Base-by-base conservation (phyloP, 2,888 invertebrate genomes). In the Leptopilina syphax region DNA sequence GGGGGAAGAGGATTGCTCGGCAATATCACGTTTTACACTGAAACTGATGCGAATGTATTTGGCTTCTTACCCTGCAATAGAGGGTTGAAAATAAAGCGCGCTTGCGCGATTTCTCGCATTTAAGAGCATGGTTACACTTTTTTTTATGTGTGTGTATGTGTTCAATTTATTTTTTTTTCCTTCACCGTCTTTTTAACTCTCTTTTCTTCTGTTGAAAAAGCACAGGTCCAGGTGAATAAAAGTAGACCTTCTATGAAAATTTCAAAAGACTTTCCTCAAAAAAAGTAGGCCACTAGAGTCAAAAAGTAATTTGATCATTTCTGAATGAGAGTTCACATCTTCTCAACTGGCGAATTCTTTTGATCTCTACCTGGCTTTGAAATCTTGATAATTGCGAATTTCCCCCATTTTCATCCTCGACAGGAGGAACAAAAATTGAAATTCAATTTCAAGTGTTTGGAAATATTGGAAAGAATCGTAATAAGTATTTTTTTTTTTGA, bases 21-120 rank as follows among this genome's bases (percentile, higher is more conserved):
- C 80, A 85, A 83, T 82, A 79, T 87, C 88, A 83, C 87, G 85
- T 86, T 88, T 84, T 86, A 83, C 82, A 83, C 85, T 82, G 84
- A 78, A 34, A 88, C 88, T 88, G 86, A 87, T 77, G 78, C 81
- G 80, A 79, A 77, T 83, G 82, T 81, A 82, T 87, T 84, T 82
- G 86, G 86, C 84, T 87, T 87, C 85, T 83, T 84, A 84, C 85
- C 85, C 87, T 83, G 65, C 80, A 78, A 77, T 79, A 76, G 80
- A 82, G 79, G 78, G 79, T 83, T 81, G 78, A 67, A 76, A 73
- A 78, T 66, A 44, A 44, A 50, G 84, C 12, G 50, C 85, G 86
- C 83, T 82, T 85, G 86, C 88, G 87, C 83, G 54, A 63, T 70
- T 27, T 73, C 12, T 27, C 57, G 3, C 18, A 27, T 24, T 65